Percentiles rank a stretch among this genome's conserved stretches.
Conservation (phyloP, 2,888 invertebrate species). For the Ophioninae sp. region DNA sequence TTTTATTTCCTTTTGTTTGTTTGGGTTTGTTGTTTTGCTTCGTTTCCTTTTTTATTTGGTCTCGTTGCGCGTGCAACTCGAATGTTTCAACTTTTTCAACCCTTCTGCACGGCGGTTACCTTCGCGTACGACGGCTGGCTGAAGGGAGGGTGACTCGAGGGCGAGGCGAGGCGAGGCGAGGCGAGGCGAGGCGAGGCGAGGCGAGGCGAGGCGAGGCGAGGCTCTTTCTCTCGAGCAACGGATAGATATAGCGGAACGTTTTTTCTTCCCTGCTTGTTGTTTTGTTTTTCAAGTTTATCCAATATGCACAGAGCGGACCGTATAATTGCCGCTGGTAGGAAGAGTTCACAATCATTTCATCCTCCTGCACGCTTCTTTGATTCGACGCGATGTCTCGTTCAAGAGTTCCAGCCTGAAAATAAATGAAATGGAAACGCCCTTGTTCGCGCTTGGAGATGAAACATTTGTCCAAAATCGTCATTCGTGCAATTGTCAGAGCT, state of each 20-base stretch:
- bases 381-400: neutral
- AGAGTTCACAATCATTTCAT: neutral
- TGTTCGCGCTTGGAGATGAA: no score
- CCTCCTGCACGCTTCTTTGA: neutral
- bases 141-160: no score
- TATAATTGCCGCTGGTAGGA: neutral
- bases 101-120: neutral
- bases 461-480: no score
- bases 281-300: neutral
- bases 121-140: neutral
- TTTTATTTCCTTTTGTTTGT: slow-evolving; percentile 16
- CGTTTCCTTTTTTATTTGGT: neutral
- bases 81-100: slow-evolving; percentile 16
- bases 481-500: no score
- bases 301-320: neutral
- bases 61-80: neutral
- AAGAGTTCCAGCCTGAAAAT: no score
- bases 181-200: no score
- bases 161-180: no score
- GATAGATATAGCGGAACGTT: neutral
- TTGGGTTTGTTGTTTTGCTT: no score
- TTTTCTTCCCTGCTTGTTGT: neutral
- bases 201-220: no score
- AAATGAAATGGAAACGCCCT: no score
- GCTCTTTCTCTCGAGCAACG: neutral